A percentile compares a stretch with the other conserved stretches of the same genome.
These are phyloP conservation scores for Pitangus sulphuratus DNA, from an alignment of 2,797 vertebrate genomes.

Conservation along the genomic window DNA sequence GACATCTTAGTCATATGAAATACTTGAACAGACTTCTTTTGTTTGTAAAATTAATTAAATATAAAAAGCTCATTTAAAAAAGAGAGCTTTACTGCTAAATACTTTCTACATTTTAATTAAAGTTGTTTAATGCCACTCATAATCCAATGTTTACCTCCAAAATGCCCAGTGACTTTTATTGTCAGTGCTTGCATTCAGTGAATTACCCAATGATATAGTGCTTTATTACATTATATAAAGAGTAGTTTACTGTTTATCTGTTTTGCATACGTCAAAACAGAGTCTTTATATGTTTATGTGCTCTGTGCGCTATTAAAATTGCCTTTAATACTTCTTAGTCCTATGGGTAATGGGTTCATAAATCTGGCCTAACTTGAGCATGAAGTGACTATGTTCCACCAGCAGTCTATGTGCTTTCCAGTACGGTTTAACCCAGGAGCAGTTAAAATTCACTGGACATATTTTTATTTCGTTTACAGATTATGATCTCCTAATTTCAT, in stretches of 20 bases:
- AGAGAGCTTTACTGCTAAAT: neutral
- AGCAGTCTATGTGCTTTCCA: neutral
- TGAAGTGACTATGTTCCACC: neutral
- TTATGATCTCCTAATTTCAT: neutral
- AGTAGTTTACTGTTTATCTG: neutral
- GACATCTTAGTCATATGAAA: neutral
- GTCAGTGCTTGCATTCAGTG: neutral
- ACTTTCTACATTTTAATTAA: neutral
- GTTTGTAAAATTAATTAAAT: neutral
- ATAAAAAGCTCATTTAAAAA: neutral
- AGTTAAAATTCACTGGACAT: neutral
- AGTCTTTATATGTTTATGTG: neutral
- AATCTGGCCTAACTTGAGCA: neutral
- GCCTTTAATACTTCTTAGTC: neutral
- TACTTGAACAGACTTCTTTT: neutral
- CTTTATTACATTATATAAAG: neutral
- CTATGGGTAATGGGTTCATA: neutral
- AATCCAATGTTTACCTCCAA: neutral
- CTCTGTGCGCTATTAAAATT: neutral
- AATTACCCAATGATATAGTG: neutral
- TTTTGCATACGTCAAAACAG: neutral
- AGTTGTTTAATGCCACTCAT: neutral
- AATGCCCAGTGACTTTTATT: neutral
- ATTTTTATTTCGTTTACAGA: neutral
- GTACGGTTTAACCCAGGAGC: neutral